Base-by-base conservation (phyloP, 1,140 invertebrate species). In the Meloidogyne hapla region DNA sequence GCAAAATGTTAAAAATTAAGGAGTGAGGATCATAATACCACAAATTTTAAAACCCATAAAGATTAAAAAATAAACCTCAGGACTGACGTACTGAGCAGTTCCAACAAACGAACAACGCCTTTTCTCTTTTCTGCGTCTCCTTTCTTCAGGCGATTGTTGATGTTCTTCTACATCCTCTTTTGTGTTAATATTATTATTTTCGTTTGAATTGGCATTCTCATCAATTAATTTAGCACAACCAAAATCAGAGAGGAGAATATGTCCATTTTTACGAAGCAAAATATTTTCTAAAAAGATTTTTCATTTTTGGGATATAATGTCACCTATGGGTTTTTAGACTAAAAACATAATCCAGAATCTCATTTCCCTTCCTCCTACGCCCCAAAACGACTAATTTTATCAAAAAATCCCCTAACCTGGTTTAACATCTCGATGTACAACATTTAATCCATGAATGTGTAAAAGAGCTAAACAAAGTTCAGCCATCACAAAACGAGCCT, bases 21-120 rank as follows among this genome's bases (percentile, higher is more conserved):
- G 33, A 8, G 9, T 33, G 33, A 8, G 33, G 33, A 33, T 33
- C 33, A 5, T 33, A 33, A 8, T 4, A 33, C n/a, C n/a, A 33
- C 6, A 33, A 33, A 33, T 33, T 33, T 8, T 33, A 33, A 33
- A 33, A 33, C 9, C 9, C 33, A 8, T 33, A 33, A 33, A 70
- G 65, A 25, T 92, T 91, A 1, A 38, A n/a, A 92, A 92, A 5
- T 98, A 88, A 18, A 98, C 90, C 88, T 99, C 96, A 8, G 96
- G 96, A 64, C 94, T 95, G 0, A 99, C 95, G 89, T 98, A 99
- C 87, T 98, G 95, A 0, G 96, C 94, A 15, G 96, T 98, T 33
- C 96, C 95, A 10, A 97, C 95, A 89, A 98, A 98, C 85, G 95
- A 97, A 84, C 92, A 93, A 81, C 84, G 84, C 66, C 87, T 76